A percentile compares a stretch with the other conserved stretches of the same genome.
Evolutionary conservation across 2,113 vertebrate genomes (phyloP).

Genomic region (Phoenicopterus ruber): DNA sequence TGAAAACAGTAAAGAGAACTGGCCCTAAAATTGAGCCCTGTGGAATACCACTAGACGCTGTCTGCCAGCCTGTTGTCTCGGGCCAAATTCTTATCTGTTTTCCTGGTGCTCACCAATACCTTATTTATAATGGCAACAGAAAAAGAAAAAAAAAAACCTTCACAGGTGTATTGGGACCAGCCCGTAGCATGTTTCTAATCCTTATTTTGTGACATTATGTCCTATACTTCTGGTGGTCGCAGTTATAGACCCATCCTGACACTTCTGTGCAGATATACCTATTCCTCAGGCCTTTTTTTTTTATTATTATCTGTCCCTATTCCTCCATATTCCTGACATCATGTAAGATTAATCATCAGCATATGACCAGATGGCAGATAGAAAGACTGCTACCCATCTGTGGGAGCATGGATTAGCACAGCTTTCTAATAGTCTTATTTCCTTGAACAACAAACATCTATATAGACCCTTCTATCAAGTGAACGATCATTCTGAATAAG

Average conservation of each 20-base stretch:
- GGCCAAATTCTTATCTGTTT: not conserved
- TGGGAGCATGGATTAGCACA: not conserved
- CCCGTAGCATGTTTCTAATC: rapidly evolving
- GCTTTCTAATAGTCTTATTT: not conserved
- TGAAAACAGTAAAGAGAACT: not conserved
- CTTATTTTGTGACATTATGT: not conserved
- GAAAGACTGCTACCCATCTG: not conserved
- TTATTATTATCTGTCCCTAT: not conserved
- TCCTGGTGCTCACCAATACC: not conserved
- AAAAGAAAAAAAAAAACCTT: not conserved
- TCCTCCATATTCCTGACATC: not conserved
- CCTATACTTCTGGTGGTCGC: not conserved
- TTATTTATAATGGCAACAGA: not conserved
- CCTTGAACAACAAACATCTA: not conserved
- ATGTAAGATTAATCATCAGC: not conserved
- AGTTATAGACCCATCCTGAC: rapidly evolving
- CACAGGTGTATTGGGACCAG: not conserved
- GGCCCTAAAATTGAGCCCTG: not conserved
- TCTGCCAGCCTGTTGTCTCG: not conserved
- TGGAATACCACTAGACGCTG: not conserved
- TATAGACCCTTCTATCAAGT: not conserved
- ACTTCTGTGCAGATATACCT: not conserved
- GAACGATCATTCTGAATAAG: not conserved
- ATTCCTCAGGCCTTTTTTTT: not conserved
- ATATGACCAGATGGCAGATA: not conserved